Percentiles rank a stretch among this genome's conserved stretches.
These are phyloP conservation scores for Petromus typicus DNA, from an alignment of 2,113 vertebrate genomes.

Conservation along the genomic window DNA sequence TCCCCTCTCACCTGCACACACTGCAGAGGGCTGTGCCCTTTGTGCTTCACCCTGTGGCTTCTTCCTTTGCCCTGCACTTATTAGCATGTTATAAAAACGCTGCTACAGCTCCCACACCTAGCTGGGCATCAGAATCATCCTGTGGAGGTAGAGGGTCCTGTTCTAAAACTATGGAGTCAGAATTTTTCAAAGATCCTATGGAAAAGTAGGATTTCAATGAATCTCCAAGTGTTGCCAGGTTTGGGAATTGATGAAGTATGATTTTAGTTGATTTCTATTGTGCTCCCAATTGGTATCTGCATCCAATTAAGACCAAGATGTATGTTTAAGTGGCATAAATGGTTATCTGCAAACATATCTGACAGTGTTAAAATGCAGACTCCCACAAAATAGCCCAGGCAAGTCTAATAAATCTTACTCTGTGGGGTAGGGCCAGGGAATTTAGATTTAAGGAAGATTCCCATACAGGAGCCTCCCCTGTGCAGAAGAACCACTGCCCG, in stretches of 20 bases:
- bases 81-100: background rate
- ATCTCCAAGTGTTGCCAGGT: background rate
- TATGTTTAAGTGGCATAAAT: background rate
- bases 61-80: background rate
- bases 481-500: background rate
- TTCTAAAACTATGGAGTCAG: background rate
- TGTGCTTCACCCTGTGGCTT: too few relatives aligned
- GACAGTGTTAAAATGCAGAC: background rate
- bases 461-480: background rate
- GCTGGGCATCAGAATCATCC: background rate
- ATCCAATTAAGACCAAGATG: background rate
- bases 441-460: background rate
- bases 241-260: background rate
- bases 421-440: background rate
- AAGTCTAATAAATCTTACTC: background rate
- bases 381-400: background rate
- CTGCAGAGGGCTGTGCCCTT: background rate
- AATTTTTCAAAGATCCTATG: background rate
- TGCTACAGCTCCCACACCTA: background rate
- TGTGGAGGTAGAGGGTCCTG: background rate
- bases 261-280: background rate
- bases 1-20: background rate
- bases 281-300: background rate
- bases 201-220: background rate
- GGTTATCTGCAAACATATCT: background rate